These are phyloP conservation scores for Armadillidium nasatum DNA, from an alignment of 1,140 invertebrate species.

Conservation along the genomic window DNA sequence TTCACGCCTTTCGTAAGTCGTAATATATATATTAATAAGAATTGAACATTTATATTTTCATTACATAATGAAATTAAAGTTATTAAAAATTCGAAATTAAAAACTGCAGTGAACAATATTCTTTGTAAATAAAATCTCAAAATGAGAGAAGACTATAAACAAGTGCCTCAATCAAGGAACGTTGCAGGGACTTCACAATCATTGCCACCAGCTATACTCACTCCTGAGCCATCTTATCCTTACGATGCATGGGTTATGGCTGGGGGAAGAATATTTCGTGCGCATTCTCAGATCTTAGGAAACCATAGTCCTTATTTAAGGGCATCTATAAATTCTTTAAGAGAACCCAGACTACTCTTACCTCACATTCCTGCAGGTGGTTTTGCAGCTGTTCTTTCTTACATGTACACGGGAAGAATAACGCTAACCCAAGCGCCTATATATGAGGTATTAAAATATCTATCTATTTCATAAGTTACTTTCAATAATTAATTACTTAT, in stretches of 20 bases:
- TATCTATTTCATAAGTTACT: too few relatives aligned
- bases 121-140: too few relatives aligned
- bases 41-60: too few relatives aligned
- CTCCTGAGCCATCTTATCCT: background rate
- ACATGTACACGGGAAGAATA: conserved; percentile 70
- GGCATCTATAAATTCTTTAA: conserved; percentile 49
- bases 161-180: too few relatives aligned
- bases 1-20: too few relatives aligned
- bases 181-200: too few relatives aligned
- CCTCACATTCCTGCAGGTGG: conserved; percentile 62
- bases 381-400: conserved; percentile 66
- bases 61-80: too few relatives aligned
- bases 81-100: too few relatives aligned
- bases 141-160: too few relatives aligned
- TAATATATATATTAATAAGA: too few relatives aligned
- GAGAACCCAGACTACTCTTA: conserved; percentile 51
- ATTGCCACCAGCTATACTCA: background rate
- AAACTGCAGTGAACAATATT: too few relatives aligned
- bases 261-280: conserved; percentile 58
- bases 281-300: conserved; percentile 61
- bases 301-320: conserved; percentile 67
- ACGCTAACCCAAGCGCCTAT: conserved; percentile 66
- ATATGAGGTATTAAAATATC: conserved; percentile 52
- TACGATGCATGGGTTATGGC: conserved; percentile 41
- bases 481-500: too few relatives aligned